Base-by-base conservation (phyloP, 1,140 invertebrate genomes). In the Lepidurus arcticus region DNA sequence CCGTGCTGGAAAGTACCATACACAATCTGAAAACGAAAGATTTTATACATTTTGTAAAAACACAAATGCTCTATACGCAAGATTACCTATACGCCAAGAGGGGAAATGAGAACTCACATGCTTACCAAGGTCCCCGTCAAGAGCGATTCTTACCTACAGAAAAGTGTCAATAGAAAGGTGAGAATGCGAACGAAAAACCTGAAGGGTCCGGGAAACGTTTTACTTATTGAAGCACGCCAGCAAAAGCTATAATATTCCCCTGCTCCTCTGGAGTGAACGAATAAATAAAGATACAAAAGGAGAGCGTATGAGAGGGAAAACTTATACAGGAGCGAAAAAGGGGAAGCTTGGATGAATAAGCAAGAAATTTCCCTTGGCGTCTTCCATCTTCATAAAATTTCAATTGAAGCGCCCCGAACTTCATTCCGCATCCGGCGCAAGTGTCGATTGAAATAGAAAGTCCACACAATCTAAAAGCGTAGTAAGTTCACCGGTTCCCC, bases 311-410 rank as follows among this genome's bases (percentile, higher is more conserved):
- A 65, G 53, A 34, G 34, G 34, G 34, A 34, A 34, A 4, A 65
- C 53, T 21, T 65, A n/a, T 65, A 65, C 53, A 13, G 21, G 53
- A 7, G 5, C 16, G 6, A 65, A 65, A 65, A 65, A 21, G 13
- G 53, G 16, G 8, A 65, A 65, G 21, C 34, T 34, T 34, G 34
- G 34, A 21, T 65, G 53, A 65, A 65, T 65, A 65, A 65, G 21
- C 13, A 65, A 65, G 53, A 65, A 65, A 65, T 65, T 65, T 65
- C 53, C 53, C 53, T 65, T 65, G 53, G 53, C 53, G 53, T 65
- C 53, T 65, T 65, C 53, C 53, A 65, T 65, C 53, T 65, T 65
- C 53, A 65, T 65, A 65, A 65, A 65, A 65, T 65, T 65, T 65
- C 53, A 65, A 65, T 65, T 65, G 53, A 65, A 65, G 53, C 21